A percentile compares a stretch with the other conserved stretches of the same genome.
Conservation (phyloP, 2,888 invertebrate species). For the Fragum sueziense region DNA sequence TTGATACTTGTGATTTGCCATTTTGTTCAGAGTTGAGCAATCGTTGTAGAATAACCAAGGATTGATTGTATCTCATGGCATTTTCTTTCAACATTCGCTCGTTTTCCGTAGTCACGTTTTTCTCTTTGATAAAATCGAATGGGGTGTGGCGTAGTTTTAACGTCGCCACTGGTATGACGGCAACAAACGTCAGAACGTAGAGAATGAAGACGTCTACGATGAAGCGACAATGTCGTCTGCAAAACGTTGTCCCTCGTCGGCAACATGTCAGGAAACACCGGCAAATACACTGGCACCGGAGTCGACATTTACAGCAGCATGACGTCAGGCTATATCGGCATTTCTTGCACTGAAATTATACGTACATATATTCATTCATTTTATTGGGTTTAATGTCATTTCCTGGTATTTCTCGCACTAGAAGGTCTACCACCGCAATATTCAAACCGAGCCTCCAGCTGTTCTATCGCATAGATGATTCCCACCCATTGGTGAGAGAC, state of each 20-base stretch:
- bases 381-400: no score
- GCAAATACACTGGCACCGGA: not conserved
- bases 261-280: not conserved
- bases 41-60: conserved; percentile 34
- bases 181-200: conserved; percentile 58
- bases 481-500: no score
- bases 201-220: conserved; percentile 20
- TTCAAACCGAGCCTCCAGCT: no score
- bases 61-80: conserved; percentile 49
- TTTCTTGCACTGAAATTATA: not conserved
- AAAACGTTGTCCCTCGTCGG: not conserved
- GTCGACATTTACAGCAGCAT: not conserved
- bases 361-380: no score
- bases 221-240: conserved; percentile 1
- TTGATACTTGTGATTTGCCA: not conserved
- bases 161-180: conserved; percentile 60
- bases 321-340: not conserved
- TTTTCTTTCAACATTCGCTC: conserved; percentile 53
- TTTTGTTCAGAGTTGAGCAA: not conserved
- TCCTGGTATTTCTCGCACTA: no score
- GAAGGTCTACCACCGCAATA: no score
- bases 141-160: conserved; percentile 50
- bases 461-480: no score
- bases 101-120: conserved; percentile 42
- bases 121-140: conserved; percentile 45